Evolutionary conservation across 2,888 invertebrate genomes (phyloP).

Genomic region (Oeneis ivallda): DNA sequence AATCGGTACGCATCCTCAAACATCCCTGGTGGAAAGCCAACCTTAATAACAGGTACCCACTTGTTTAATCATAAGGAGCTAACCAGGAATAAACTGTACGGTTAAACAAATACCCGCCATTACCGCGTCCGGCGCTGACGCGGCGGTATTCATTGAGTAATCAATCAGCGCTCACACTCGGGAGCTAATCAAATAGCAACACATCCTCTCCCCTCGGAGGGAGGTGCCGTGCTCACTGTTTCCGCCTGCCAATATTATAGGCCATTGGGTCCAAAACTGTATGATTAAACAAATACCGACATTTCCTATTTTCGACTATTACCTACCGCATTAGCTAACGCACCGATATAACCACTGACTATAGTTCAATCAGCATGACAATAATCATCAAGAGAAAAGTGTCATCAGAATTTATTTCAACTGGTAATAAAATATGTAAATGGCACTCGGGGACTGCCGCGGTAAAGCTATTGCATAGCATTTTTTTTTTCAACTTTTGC

Average conservation of each 20-base stretch:
- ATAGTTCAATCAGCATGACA: too few species aligned
- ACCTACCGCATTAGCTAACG: too few species aligned
- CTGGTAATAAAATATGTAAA: too few species aligned
- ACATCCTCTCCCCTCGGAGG: too few species aligned
- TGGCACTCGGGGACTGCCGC: too few species aligned
- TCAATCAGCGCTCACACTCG: conserved; percentile 19
- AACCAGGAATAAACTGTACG: conserved; percentile 16
- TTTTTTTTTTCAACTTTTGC: too few species aligned
- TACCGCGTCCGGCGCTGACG: conserved; percentile 14
- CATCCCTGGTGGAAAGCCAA: not conserved
- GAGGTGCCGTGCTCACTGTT: not conserved
- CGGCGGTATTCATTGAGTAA: conserved; percentile 19
- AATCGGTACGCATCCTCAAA: not conserved
- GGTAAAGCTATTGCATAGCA: too few species aligned
- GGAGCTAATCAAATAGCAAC: conserved; percentile 5
- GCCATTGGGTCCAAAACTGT: not conserved
- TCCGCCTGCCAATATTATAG: not conserved
- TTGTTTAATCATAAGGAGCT: conserved; percentile 10
- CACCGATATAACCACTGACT: too few species aligned
- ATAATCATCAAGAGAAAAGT: too few species aligned
- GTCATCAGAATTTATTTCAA: too few species aligned
- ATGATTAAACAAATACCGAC: too few species aligned
- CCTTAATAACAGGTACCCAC: not conserved
- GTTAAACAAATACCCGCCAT: conserved; percentile 21
- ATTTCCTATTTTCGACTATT: too few species aligned